Evolutionary conservation across 2,888 invertebrate genomes (phyloP).

Genomic region (Megalurothrips usitatus): DNA sequence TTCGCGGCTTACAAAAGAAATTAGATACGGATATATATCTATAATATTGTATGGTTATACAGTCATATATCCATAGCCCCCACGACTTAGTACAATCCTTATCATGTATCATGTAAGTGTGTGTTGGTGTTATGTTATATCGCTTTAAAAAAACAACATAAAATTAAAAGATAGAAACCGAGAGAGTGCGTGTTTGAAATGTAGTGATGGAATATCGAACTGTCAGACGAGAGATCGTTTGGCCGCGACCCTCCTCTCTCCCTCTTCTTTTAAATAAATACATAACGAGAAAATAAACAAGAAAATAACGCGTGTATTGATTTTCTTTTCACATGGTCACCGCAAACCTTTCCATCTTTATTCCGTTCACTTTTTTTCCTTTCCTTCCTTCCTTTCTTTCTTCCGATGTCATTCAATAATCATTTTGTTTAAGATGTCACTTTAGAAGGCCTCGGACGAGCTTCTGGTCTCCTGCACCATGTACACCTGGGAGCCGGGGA

Average conservation of each 20-base stretch:
- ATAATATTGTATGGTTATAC: neutral
- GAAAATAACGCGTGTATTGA: slow-evolving; percentile 15
- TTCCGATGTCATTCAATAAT: too few relatives aligned
- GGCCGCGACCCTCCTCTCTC: slow-evolving; percentile 10
- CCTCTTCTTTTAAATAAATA: neutral
- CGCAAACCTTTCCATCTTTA: slow-evolving; percentile 7
- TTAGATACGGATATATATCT: too few relatives aligned
- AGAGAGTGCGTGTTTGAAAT: slow-evolving; percentile 12
- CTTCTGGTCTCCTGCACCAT: slow-evolving; percentile 78
- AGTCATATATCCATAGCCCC: neutral
- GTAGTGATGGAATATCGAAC: slow-evolving; percentile 16
- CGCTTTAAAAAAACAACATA: neutral
- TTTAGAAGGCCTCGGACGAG: slow-evolving; percentile 38
- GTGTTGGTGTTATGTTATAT: neutral
- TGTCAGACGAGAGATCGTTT: slow-evolving; percentile 11
- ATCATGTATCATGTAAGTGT: neutral
- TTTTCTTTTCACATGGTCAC: slow-evolving; percentile 11
- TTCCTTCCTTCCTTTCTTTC: too few relatives aligned
- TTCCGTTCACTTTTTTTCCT: neutral
- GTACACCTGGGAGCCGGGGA: slow-evolving; percentile 88
- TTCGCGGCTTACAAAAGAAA: neutral
- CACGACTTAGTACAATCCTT: neutral
- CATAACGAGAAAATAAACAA: slow-evolving; percentile 12
- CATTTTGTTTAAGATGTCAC: neutral
- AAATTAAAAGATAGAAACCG: neutral